Evolutionary conservation across 2,888 invertebrate species (phyloP).

Genomic region (Xylota sylvarum): DNA sequence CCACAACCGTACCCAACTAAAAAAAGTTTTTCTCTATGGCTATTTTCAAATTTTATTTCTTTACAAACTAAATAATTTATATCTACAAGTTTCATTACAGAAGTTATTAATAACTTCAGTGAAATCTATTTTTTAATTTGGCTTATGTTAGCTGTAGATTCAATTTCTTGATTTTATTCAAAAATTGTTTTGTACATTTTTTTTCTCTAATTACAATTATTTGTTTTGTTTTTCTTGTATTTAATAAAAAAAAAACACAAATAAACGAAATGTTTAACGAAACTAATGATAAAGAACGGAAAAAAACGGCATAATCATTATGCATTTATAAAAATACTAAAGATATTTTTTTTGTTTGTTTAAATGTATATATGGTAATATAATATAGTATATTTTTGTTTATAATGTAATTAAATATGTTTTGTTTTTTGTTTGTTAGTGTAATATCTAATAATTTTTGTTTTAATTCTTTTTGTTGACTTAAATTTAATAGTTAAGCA

Average conservation of each 20-base stretch:
- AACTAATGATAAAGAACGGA: constrained; percentile 30
- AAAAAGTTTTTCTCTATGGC: constrained; percentile 40
- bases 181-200: constrained; percentile 79
- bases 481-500: constrained; percentile 80
- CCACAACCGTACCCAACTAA: constrained; percentile 51
- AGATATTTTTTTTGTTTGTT: constrained; percentile 62
- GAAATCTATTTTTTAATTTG: constrained; percentile 80
- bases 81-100: constrained; percentile 64
- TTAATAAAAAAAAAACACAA: constrained; percentile 23
- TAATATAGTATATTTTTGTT: constrained; percentile 77
- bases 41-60: constrained; percentile 34
- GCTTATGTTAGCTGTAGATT: constrained; percentile 82
- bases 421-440: constrained; percentile 76
- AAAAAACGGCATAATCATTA: constrained; percentile 65
- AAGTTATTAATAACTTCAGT: constrained; percentile 66
- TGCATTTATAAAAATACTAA: constrained; percentile 75
- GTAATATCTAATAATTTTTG: constrained; percentile 77
- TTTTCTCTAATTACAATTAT: constrained; percentile 76
- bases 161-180: constrained; percentile 52
- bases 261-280: constrained; percentile 43
- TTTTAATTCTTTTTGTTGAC: constrained; percentile 73
- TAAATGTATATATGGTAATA: constrained; percentile 72
- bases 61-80: constrained; percentile 73
- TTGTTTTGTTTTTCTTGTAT: constrained; percentile 45
- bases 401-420: constrained; percentile 78